Evolutionary conservation across 2,113 vertebrate genomes (phyloP), one percentile per base, ranked within the genome.

Genomic region (Myrmophylax atrothorax): DNA sequence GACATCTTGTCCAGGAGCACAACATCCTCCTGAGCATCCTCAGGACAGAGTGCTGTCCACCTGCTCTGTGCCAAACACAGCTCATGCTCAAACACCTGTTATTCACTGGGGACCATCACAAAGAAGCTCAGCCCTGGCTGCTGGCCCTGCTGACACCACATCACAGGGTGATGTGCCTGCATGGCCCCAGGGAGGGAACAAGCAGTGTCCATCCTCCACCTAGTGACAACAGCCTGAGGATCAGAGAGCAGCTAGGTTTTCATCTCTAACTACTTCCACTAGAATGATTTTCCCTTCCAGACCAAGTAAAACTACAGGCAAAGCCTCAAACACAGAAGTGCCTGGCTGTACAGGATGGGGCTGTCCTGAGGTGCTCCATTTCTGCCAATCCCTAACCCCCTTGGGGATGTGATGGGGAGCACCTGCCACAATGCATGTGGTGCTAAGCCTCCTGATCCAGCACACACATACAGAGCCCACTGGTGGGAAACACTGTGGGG

Each of bases 331-430:
- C 17, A 17, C 22, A 35, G 4, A 38, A 47, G 47, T 7, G 24
- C 22, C 33, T 12, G 46, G 40, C 68, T 60, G 42, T 22, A 50
- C 1, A 11, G 47, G 38, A 72, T 1, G 17, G 38, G 7, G 63
- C 31, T 55, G 64, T 46, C 62, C 31, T 1, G 0, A 28, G 37
- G 33, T 11, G 3, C 35, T 46, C 20, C 1, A 2, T 14, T 76
- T 64, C 56, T 62, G 46, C 26, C 75, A 37, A 25, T 29, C 4
- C 1, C 69, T 24, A 33, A 53, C 20, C 10, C 55, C 67, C 28
- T 29, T 0, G 1, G 47, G 13, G 3, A 29, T 3, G 33, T 0
- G n/a, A 58, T 8, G 56, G 40, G 4, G 0, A 80, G 68, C 0
- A 25, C 35, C 33, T 47, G 76, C 60, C 42, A 9, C 64, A 64